Evolutionary conservation across 2,888 invertebrate genomes (phyloP), one percentile per base, ranked within the genome.

Genomic region (Candidula unifasciata): DNA sequence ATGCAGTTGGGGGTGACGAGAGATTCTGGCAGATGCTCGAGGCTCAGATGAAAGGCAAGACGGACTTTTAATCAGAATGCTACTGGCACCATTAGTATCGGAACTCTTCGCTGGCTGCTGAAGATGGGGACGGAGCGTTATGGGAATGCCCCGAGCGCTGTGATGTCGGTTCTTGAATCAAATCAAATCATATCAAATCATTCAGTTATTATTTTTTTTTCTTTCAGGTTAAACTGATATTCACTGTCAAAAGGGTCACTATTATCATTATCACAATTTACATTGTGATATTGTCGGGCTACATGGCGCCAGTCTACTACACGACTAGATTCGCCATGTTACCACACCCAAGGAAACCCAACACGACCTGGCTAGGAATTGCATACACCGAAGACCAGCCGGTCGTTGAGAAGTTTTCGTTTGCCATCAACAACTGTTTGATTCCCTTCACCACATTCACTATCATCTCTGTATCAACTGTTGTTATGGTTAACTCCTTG

Each of bases 191-290:
- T n/a, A n/a, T n/a, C n/a, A n/a, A n/a, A n/a, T n/a, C n/a, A n/a
- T n/a, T n/a, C n/a, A n/a, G n/a, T n/a, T n/a, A n/a, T n/a, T n/a
- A n/a, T n/a, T n/a, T n/a, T n/a, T n/a, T n/a, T n/a, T n/a, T n/a
- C n/a, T n/a, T n/a, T 27, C 77, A 79, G 79, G n/a, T 79, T 13
- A 79, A 79, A 52, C 44, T 37, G 37, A 79, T 79, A 24, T 44
- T 79, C 44, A 79, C 79, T 8, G 37, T 66, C 8, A 79, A 79
- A 2, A 1, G 79, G 10, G 79, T 79, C 44, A 68, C 3, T 0
- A 27, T 79, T 1, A 30, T 44, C 37, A 37, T 79, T 27, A 35
- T 68, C 66, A n/a, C 3, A 24, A 60, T 79, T 37, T 64, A 37
- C 30, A 8, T 79, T n/a, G 18, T 79, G 27, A 68, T 66, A 27